Evolutionary conservation across 2,113 vertebrate genomes (phyloP).

Genomic region (Phocoena phocoena): DNA sequence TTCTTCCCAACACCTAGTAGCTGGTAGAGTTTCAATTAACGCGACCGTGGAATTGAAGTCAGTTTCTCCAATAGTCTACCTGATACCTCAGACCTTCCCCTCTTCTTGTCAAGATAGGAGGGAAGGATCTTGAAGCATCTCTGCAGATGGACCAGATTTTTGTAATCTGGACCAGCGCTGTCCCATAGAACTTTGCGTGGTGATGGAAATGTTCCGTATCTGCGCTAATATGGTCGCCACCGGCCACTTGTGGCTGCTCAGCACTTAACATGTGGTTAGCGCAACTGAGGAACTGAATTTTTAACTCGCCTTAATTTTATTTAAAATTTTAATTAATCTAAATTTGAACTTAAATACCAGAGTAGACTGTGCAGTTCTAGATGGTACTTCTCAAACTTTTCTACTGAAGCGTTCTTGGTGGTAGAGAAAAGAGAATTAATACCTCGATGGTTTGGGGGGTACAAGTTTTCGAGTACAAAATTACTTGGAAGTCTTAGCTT

Average conservation of each 20-base stretch:
- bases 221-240: background rate
- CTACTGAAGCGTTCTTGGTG: background rate
- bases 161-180: background rate
- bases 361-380: background rate
- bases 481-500: constrained; percentile 11
- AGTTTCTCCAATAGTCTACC: background rate
- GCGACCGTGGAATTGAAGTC: background rate
- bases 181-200: background rate
- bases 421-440: constrained; percentile 30
- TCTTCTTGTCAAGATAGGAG: background rate
- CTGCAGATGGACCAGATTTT: background rate
- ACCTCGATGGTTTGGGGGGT: background rate
- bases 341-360: constrained; percentile 1
- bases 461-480: background rate
- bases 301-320: background rate
- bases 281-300: background rate
- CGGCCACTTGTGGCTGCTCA: background rate
- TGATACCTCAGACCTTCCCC: background rate
- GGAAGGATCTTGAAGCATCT: background rate
- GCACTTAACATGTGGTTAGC: background rate
- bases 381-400: background rate
- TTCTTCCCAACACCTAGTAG: background rate
- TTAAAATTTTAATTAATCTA: background rate
- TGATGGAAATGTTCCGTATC: background rate
- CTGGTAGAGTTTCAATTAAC: background rate